These are phyloP conservation scores for Zygothrica quintamaculata DNA, from an alignment of 2,888 invertebrate species.

Conservation along the genomic window DNA sequence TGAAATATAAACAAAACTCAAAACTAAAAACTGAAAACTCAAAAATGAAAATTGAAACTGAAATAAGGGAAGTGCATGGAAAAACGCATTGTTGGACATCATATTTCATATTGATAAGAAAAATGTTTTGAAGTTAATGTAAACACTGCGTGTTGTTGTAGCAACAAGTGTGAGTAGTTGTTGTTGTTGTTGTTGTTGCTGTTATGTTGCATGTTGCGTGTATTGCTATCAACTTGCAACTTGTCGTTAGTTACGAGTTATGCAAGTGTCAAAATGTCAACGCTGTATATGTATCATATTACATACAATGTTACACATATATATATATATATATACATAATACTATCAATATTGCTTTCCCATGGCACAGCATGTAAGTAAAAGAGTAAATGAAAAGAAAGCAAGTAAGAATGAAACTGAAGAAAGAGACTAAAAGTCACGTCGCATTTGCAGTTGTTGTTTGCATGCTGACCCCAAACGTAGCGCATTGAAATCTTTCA, in stretches of 20 bases:
- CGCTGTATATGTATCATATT: too few species aligned
- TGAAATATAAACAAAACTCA: too few species aligned
- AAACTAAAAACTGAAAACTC: too few species aligned
- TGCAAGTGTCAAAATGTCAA: too few species aligned
- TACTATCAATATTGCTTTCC: too few species aligned
- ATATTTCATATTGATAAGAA: slow-evolving; percentile 53
- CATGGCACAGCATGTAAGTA: slow-evolving; percentile 68
- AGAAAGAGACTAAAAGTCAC: slow-evolving; percentile 43
- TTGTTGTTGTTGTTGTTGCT: background rate
- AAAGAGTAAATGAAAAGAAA: slow-evolving; percentile 32
- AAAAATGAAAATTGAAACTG: slow-evolving; percentile 1
- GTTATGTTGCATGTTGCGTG: too few species aligned
- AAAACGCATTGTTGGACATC: slow-evolving; percentile 37
- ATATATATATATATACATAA: too few species aligned
- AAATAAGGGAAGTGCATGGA: slow-evolving; percentile 66
- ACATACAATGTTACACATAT: too few species aligned
- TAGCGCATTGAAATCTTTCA: slow-evolving; percentile 15
- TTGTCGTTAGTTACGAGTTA: too few species aligned
- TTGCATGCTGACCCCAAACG: slow-evolving; percentile 52
- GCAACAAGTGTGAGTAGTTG: slow-evolving; percentile 2
- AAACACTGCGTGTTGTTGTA: too few species aligned
- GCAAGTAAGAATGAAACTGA: slow-evolving; percentile 18
- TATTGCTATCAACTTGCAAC: too few species aligned
- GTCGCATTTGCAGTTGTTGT: slow-evolving; percentile 34
- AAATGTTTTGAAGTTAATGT: too few species aligned